Base-by-base conservation (phyloP, 1,140 invertebrate genomes). In the Trichonephila clavata region DNA sequence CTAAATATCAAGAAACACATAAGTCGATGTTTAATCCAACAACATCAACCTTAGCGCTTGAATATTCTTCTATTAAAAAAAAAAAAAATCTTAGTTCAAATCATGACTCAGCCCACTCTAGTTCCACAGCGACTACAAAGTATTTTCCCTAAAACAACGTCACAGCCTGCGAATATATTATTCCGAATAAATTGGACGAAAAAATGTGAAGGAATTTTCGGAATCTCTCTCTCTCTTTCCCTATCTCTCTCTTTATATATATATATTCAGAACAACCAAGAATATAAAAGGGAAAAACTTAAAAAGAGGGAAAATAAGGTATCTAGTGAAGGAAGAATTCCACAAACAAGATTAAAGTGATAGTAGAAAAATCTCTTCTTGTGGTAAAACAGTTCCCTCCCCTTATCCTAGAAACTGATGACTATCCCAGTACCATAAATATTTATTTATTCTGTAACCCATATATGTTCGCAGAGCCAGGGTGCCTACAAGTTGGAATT, bases 321-420 rank as follows among this genome's bases (percentile, higher is more conserved):
- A 50, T 50, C 39, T 13, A 89, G n/a, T 71, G 63, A 32, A 50
- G 18, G 21, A 18, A 60, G 32, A 32, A 39, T 81, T 32, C 50
- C 60, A 63, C 86, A 90, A 90, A 90, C 57, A 61, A 90, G 89
- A 90, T 90, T 90, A 90, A 90, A 90, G 89, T 81, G 43, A 57
- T 10, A 59, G 89, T 81, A 27, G 43, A 61, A 81, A 90, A 81
- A 57, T 80, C 27, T 7, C 14, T 20, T 32, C n/a, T 21, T 77
- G 39, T 39, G 77, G 24, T 81, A 63, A 10, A 90, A 68, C 65
- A 68, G 65, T 68, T 68, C 24, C 50, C 50, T 68, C n/a, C 71
- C 18, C 68, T 43, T 59, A 60, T 60, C 65, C 57, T 20, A 10
- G 21, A 24, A 57, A 89, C 86, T 89, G 86, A 89, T 90, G 89